Base-by-base conservation (phyloP, 1,140 invertebrate genomes). In the Gryllus bimaculatus region DNA sequence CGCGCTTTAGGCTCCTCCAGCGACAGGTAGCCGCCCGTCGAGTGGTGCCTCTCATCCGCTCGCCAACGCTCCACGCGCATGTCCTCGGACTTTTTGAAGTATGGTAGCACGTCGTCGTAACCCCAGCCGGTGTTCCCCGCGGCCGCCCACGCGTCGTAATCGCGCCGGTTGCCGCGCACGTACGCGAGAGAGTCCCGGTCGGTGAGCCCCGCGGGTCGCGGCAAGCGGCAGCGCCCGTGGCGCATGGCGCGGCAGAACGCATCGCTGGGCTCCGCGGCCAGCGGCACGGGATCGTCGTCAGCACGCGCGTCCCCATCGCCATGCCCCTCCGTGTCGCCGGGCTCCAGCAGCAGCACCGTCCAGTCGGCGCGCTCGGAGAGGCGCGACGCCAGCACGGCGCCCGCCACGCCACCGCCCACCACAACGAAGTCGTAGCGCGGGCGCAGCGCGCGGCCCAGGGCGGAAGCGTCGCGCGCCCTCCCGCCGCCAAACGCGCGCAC, bases 171-270 rank as follows among this genome's bases (percentile, higher is more conserved):
- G 75, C 93, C 97, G 81, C 96, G 87, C 0, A 97, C 95, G 84
- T 98, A 98, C 0, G 98, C 89, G 97, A 99, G 98, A 82, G 97
- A 98, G 84, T 99, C 98, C 0, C 98, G 87, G 0, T 95, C 94
- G 74, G 93, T 95, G 0, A 94, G 96, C 0, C 97, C 97, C 5
- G 96, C 97, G 0, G 96, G 86, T 0, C 93, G 85, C 0, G 94
- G 93, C 93, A 93, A 95, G 82, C 93, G 94, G 84, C 94, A 95
- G 54, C 92, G 88, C 75, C 90, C 90, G 76, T 91, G 90, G 81
- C 92, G 79, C 79, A 82, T 82, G 15, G 47, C 94, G 75, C 95
- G 86, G 81, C 94, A 95, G 0, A 94, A 92, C 80, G 90, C 90
- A 74, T 91, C 91, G 48, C 95, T 96, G 0, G 95, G 93, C 82